These are phyloP conservation scores for Macheiramphus alcinus DNA, from an alignment of 2,113 vertebrate genomes.

Conservation along the genomic window DNA sequence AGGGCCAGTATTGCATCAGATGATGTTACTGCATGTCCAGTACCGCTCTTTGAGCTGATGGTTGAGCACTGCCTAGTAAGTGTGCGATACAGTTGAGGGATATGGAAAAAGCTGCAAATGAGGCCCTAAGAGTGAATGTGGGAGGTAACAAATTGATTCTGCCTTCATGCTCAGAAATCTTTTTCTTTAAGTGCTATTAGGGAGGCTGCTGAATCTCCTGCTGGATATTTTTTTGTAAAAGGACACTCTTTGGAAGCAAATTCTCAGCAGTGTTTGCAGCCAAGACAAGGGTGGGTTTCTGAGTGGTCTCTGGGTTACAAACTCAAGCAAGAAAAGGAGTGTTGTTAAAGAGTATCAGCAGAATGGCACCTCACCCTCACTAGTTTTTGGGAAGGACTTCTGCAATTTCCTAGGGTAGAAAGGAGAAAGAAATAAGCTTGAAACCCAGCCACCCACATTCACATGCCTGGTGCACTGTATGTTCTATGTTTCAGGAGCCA, in stretches of 20 bases:
- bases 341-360: background rate
- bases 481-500: background rate
- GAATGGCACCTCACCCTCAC: background rate
- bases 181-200: background rate
- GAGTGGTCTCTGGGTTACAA: background rate
- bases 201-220: background rate
- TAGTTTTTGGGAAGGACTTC: background rate
- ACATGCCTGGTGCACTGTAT: background rate
- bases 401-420: background rate
- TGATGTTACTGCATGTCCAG: background rate
- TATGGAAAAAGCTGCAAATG: background rate
- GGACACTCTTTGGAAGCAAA: background rate
- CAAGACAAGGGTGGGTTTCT: background rate
- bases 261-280: background rate
- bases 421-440: background rate
- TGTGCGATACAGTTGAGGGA: background rate
- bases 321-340: background rate
- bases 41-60: background rate
- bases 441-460: background rate
- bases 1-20: background rate
- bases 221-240: background rate
- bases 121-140: background rate
- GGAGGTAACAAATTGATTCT: background rate
- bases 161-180: background rate
- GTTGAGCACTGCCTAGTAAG: background rate